Percentiles rank a stretch among this genome's conserved stretches.
phyloP scores from a whole-genome alignment of 64 coral and sea anemone genomes.

The Pocillopora verrucosa region DNA sequence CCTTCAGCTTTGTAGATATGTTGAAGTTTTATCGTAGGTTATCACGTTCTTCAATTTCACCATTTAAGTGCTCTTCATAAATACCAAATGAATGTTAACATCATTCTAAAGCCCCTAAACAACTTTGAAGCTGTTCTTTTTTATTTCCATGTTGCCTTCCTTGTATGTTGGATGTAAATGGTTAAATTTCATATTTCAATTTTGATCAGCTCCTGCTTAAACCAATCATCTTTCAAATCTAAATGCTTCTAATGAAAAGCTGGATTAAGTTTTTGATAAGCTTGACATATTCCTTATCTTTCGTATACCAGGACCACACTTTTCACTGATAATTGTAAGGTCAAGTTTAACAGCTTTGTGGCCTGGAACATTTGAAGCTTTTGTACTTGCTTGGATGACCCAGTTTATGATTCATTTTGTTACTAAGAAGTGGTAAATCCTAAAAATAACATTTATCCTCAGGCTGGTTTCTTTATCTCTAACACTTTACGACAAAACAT shows the following conservation, averaged over 20 bases:
- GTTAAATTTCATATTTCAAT: background rate
- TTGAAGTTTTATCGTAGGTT: background rate
- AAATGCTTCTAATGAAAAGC: background rate
- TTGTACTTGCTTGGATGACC: background rate
- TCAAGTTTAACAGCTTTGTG: conserved; percentile 10
- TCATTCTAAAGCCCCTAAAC: conserved; percentile 7
- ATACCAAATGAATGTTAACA: background rate
- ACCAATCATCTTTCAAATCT: background rate
- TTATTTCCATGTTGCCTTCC: background rate
- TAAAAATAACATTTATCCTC: background rate
- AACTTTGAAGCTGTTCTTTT: background rate
- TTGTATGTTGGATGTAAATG: conserved; percentile 9
- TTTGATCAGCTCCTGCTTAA: background rate
- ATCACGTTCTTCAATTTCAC: conserved; percentile 5
- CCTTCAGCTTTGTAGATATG: conserved; percentile 4
- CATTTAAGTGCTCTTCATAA: background rate
- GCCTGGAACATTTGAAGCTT: background rate
- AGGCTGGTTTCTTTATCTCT: background rate
- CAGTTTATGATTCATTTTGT: conserved; percentile 1
- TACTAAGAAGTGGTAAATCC: background rate
- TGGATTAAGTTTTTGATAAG: background rate
- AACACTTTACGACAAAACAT: conserved; percentile 23
- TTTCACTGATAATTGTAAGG: conserved; percentile 8
- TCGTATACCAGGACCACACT: background rate
- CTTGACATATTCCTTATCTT: conserved; percentile 1